Base-by-base conservation (phyloP, 2,888 invertebrate species). In the Xylota segnis region DNA sequence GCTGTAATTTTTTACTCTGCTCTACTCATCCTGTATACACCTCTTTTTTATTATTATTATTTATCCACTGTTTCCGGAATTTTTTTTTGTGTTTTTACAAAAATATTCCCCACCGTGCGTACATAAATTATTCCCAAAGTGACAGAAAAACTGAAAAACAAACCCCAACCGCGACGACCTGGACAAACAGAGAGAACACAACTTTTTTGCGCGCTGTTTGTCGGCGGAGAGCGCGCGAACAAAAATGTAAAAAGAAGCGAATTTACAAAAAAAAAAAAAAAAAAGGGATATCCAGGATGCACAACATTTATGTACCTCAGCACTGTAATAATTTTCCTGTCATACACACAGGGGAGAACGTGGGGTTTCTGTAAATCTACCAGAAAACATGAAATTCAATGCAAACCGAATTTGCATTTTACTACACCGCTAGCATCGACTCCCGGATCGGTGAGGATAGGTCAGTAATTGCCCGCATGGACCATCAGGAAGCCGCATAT, bases 71-170 rank as follows among this genome's bases (percentile, higher is more conserved):
- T 9, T 54, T 74, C 37, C 37, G 37, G 10, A 14, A 6, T 32
- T 6, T 4, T 23, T 23, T 23, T 23, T 32, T 4, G 3, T 61
- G 27, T 65, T 23, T 65, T 43, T 4, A n/a, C 23, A 4, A 27
- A 27, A 54, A 10, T 14, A 27, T 52, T 29, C 16, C 50, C 66
- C 50, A 66, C n/a, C 12, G 52, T 50, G 34, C 16, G 58, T 29
- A 68, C 61, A 74, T 84, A 84, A 84, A 84, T 84, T 79, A 79
- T 79, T 68, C n/a, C 29, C 63, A 71, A 75, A 79, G 65, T 75
- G 84, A 84, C 79, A 70, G 70, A 58, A 71, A 70, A 76, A 76
- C 34, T 58, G 50, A 58, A 63, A 65, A 45, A 74, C 16, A 72
- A 70, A 50, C 66, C 50, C 40, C 47, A 72, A 18, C 71, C n/a